Evolutionary conservation across 2,113 vertebrate genomes (phyloP).

Genomic region (Columbina picui): DNA sequence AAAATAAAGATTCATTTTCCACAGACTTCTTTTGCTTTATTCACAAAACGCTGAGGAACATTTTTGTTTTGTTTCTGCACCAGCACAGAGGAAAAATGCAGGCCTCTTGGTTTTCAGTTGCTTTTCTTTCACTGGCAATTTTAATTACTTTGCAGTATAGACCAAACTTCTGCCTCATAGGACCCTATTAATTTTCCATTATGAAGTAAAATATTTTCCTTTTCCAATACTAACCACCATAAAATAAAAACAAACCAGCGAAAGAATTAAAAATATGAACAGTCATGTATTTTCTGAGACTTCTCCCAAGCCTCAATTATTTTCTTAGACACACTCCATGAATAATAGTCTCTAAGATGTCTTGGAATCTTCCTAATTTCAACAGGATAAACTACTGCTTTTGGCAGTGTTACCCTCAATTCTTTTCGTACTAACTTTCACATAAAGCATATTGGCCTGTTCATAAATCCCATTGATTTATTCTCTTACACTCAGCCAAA

Average conservation of each 20-base stretch:
- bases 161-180: not conserved
- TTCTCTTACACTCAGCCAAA: not conserved
- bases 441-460: not conserved
- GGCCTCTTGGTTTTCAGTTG: not conserved
- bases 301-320: not conserved
- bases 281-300: not conserved
- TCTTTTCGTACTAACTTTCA: not conserved
- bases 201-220: not conserved
- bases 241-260: not conserved
- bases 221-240: not conserved
- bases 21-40: not conserved
- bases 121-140: not conserved
- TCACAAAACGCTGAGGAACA: not conserved
- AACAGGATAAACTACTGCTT: not conserved
- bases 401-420: not conserved
- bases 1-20: not conserved
- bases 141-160: not conserved
- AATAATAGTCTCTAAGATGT: not conserved
- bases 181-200: not conserved
- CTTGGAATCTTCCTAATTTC: conserved; percentile 26
- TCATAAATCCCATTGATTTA: not conserved
- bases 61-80: not conserved
- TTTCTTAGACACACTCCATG: not conserved
- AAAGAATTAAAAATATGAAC: not conserved
- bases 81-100: not conserved